Evolutionary conservation across 2,113 vertebrate species (phyloP).

Genomic region (Macroglossus sobrinus): DNA sequence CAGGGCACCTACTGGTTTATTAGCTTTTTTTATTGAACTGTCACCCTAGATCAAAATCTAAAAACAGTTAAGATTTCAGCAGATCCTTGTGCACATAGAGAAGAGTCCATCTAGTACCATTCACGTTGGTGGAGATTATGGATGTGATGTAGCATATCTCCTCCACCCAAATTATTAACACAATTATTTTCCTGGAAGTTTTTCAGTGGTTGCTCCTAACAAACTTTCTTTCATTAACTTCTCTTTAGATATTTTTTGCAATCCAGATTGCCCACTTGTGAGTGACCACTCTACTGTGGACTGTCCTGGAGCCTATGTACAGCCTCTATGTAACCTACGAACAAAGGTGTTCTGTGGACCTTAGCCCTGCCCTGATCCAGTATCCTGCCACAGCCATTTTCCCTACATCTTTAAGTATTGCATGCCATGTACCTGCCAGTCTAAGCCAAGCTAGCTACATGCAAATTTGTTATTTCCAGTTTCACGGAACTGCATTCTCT

Average conservation of each 20-base stretch:
- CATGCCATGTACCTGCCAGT: not conserved
- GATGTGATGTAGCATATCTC: not conserved
- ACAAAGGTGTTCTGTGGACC: not conserved
- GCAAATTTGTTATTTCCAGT: not conserved
- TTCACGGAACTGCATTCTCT: not conserved
- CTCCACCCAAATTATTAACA: not conserved
- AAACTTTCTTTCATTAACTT: not conserved
- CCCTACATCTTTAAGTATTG: not conserved
- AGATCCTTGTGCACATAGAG: not conserved
- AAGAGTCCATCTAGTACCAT: not conserved
- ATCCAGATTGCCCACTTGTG: not conserved
- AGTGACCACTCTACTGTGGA: not conserved
- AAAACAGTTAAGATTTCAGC: not conserved
- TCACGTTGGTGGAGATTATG: not conserved
- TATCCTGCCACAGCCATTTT: not conserved
- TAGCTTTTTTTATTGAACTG: not conserved
- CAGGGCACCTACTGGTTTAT: fast-evolving
- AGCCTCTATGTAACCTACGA: not conserved
- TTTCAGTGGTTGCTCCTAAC: not conserved
- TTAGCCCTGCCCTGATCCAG: not conserved
- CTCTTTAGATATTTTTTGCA: not conserved
- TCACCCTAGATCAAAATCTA: not conserved
- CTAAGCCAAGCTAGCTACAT: not conserved
- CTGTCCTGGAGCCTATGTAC: not conserved
- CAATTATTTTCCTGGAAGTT: not conserved